Base-by-base conservation (phyloP, 2,888 invertebrate genomes). In the Agrochola litura region DNA sequence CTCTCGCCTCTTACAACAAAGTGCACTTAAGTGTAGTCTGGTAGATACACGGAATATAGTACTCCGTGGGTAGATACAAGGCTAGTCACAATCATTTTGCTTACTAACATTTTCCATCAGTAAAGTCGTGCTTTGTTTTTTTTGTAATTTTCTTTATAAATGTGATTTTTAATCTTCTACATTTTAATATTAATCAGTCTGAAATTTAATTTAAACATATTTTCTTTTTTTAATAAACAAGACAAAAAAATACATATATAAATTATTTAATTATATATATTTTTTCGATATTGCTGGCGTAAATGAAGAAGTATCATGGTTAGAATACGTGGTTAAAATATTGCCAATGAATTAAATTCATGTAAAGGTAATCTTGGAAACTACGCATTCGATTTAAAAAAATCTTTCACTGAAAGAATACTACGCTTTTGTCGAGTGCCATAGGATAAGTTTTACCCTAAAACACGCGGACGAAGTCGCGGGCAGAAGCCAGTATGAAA, bases 21-120 rank as follows among this genome's bases (percentile, higher is more conserved):
- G 25, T 52, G 49, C 43, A 68, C 41, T 71, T 49, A 37, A 46
- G 49, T 49, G n/a, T 46, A n/a, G 64, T 16, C 64, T 63, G 37
- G 22, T 37, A 37, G 37, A 61, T 22, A 61, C 5, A 43, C 43
- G 9, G 43, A 43, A 10, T 43, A 43, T 10, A 43, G 9, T 43
- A 43, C 43, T 41, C 41, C 9, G 5, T 41, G 41, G 61, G 10
- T 61, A 37, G 61, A 61, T 19, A 30, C 61, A 19, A 41, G 22
- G 37, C 16, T 68, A 54, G n/a, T 54, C 9, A 14, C 6, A 52
- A 37, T 10, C 0, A 9, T 46, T 43, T 56, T 43, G 14, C 14
- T 30, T 19, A 49, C 46, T 25, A 30, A 30, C 0, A 66, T 30
- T 66, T 66, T 49, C 12, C 19, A 66, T 49, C 25, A 66, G 19